Conservation (phyloP, 2,113 vertebrate genomes). For the Petaurus breviceps region DNA sequence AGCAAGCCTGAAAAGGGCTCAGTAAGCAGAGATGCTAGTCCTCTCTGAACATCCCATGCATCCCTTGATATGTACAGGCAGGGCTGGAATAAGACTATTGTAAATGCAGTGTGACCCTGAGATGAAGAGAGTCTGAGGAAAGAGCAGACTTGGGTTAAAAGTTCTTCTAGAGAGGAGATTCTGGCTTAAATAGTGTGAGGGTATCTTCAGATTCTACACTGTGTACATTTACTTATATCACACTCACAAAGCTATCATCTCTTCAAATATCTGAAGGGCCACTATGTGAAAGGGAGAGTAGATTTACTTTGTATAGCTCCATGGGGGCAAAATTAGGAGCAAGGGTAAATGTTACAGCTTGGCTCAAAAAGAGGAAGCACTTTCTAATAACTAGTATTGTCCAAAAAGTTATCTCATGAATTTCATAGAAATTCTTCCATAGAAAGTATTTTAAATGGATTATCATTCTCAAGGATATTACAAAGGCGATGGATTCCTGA, state of each 20-base stretch:
- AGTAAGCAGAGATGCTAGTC: no score
- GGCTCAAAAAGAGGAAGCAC: background rate
- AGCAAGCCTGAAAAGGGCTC: no score
- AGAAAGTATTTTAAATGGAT: background rate
- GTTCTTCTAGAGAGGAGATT: background rate
- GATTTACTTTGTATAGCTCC: background rate
- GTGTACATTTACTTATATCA: background rate
- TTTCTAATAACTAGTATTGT: background rate
- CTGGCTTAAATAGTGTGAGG: background rate
- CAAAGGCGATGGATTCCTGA: background rate
- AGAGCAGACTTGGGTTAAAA: background rate
- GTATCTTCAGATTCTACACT: background rate
- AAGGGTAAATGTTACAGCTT: background rate
- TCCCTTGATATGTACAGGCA: background rate
- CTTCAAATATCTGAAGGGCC: background rate
- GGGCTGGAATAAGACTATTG: no score
- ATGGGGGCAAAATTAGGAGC: background rate
- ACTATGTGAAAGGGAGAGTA: background rate
- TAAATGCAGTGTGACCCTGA: background rate
- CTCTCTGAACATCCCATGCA: no score
- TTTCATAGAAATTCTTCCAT: no score
- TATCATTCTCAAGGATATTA: background rate
- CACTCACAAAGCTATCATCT: background rate
- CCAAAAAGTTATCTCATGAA: background rate
- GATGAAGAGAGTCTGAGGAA: background rate